Evolutionary conservation across 2,888 invertebrate species (phyloP), one percentile per base, ranked within the genome.

Genomic region (Meliscaeva auricollis): DNA sequence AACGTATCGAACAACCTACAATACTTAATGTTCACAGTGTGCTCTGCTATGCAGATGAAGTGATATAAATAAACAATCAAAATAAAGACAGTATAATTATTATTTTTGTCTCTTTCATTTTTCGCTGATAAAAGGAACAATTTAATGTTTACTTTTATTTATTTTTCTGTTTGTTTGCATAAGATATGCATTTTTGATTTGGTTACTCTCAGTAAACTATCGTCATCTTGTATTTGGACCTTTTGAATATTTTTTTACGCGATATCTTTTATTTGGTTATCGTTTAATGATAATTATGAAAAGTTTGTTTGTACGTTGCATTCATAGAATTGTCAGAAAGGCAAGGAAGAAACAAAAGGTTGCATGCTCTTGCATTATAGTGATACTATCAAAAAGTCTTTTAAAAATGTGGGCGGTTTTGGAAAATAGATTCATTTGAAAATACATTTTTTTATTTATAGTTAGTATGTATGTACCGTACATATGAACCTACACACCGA

Each of bases 61-160:
- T 76, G 84, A 76, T 85, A 80, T 76, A 84, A 84, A 84, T 84
- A 80, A 84, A 75, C 70, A 76, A 79, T 68, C 74, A 66, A 38
- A 84, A 84, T 72, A 80, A 76, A 83, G 79, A 84, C 75, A 72
- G 75, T 60, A 79, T 70, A 69, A 74, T 74, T 78, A 74, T 83
- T 74, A 62, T 83, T 68, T 66, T 56, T 72, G 35, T 78, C 77
- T 38, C 46, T 38, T 52, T 3, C 17, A 3, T 20, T 13, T 15
- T 3, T 58, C 48, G n/a, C n/a, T 60, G 64, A 60, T 62, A 30
- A 64, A 48, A 13, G 8, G 9, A 72, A 76, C 15, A 30, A 69
- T 69, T 76, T 38, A 22, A 26, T 82, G 72, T 82, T 82, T 72
- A 72, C 69, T 82, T 77, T 68, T 15, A 62, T 17, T 54, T n/a